Base-by-base conservation (phyloP, 2,797 vertebrate genomes). In the Paramormyrops hopkinsi region DNA sequence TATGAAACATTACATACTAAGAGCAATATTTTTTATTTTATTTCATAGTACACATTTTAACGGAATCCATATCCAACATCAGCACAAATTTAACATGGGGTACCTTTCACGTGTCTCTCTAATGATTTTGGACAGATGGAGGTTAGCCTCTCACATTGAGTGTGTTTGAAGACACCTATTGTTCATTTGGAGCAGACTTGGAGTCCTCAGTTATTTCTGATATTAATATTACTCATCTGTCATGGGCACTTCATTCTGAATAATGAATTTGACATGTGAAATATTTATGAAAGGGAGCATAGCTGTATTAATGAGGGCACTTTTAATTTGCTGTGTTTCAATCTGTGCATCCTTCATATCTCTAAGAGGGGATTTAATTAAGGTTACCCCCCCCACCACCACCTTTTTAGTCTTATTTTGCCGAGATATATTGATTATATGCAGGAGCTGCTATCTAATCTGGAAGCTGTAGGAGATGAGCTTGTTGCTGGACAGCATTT, bases 351-450 rank as follows among this genome's bases (percentile, higher is more conserved):
- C 50, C 86, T 89, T 89, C 44, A 79, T 86, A 92, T 91, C 90
- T 88, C 83, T 25, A 88, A 22, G 88, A 89, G 87, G 89, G 89
- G 89, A 91, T 92, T 92, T 92, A 93, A 94, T 92, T 92, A 93
- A 91, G 90, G 91, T 91, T 90, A 88, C 90, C 88, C 88, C 65
- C 59, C 50, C 51, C 53, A 1, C 4, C 53, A 1, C n/a, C 87
- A 7, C 33, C 29, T 44, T 84, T 85, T 88, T 79, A 17, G 33
- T 89, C 82, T 46, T 89, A 37, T 89, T 86, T 82, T 82, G 51
- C 84, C 9, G 6, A 53, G 33, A 86, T 22, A 48, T 91, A 92
- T 91, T 92, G 92, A 92, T 91, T 90, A 89, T 41, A 37, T 90
- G 90, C 89, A 89, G 89, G 53, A 89, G 3, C 44, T 65, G 88